phyloP scores from a whole-genome alignment of 2,888 invertebrate genomes.

The Coleophora flavipennella region DNA sequence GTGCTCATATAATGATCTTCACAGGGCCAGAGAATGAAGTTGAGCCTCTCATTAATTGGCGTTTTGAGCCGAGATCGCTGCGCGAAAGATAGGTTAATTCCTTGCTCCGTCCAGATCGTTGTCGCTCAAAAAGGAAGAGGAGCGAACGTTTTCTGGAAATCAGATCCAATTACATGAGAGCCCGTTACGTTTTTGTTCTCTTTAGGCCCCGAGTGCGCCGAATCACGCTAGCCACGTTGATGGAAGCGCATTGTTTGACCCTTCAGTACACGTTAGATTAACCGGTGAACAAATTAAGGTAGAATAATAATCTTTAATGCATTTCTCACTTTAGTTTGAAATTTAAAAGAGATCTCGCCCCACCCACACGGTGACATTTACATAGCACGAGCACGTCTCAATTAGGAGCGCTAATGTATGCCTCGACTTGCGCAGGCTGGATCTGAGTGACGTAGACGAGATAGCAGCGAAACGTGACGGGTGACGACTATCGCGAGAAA shows the following conservation, averaged over 20 bases:
- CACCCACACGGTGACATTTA: conserved; percentile 70
- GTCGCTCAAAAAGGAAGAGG: conserved; percentile 70
- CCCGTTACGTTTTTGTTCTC: conserved; percentile 69
- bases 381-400: conserved; percentile 70
- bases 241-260: conserved; percentile 38
- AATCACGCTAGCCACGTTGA: conserved; percentile 54
- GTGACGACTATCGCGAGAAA: conserved; percentile 60
- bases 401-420: conserved; percentile 73
- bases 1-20: conserved; percentile 73
- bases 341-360: conserved; percentile 26
- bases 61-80: conserved; percentile 71
- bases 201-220: conserved; percentile 47
- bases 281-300: conserved; percentile 9
- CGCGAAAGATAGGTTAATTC: conserved; percentile 72
- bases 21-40: conserved; percentile 72
- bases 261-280: conserved; percentile 27
- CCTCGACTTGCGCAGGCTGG: conserved; percentile 59
- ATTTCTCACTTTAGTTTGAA: conserved; percentile 45
- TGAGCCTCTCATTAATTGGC: conserved; percentile 73
- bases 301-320: conserved; percentile 25
- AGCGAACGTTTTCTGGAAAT: conserved; percentile 71
- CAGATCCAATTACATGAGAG: conserved; percentile 71
- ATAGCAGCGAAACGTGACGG: conserved; percentile 69
- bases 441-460: conserved; percentile 64
- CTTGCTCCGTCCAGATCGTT: conserved; percentile 66